Percentiles rank a stretch among this genome's conserved stretches.
Conservation (phyloP, 35 echinoderm and acorn worm genomes). For the Holothuria glaberrima region DNA sequence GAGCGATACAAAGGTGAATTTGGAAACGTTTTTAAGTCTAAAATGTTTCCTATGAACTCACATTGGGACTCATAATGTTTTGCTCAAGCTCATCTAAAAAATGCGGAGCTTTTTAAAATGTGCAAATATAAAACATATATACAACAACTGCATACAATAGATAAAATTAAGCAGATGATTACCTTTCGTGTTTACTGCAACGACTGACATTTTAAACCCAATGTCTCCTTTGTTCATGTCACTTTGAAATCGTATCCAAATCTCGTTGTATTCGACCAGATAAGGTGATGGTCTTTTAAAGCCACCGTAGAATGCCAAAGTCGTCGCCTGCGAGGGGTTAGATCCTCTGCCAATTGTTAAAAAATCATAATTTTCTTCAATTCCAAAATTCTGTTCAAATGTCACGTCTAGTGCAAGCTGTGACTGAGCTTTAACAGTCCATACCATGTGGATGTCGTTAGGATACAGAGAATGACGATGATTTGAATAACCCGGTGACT, state of each 20-base stretch:
- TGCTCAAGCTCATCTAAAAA: no score
- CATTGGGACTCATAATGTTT: no score
- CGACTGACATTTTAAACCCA: background rate
- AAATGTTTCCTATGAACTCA: no score
- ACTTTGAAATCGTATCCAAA: constrained; percentile 28
- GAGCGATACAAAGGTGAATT: no score
- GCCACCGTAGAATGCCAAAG: constrained; percentile 4
- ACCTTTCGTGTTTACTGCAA: background rate
- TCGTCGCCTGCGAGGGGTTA: background rate
- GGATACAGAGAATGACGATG: background rate
- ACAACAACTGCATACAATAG: no score
- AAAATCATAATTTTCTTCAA: background rate
- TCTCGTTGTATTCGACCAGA: background rate
- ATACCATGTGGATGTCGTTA: background rate
- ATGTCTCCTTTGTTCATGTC: background rate
- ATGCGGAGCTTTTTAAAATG: no score
- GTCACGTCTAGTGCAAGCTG: background rate
- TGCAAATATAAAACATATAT: no score
- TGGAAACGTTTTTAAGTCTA: no score
- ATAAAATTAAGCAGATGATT: background rate
- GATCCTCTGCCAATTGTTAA: background rate
- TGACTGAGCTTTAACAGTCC: background rate
- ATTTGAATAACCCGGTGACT: constrained; percentile 8
- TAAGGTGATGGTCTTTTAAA: constrained; percentile 3
- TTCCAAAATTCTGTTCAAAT: background rate